phyloP scores from a whole-genome alignment of 2,113 vertebrate species.

The Turnix velox region DNA sequence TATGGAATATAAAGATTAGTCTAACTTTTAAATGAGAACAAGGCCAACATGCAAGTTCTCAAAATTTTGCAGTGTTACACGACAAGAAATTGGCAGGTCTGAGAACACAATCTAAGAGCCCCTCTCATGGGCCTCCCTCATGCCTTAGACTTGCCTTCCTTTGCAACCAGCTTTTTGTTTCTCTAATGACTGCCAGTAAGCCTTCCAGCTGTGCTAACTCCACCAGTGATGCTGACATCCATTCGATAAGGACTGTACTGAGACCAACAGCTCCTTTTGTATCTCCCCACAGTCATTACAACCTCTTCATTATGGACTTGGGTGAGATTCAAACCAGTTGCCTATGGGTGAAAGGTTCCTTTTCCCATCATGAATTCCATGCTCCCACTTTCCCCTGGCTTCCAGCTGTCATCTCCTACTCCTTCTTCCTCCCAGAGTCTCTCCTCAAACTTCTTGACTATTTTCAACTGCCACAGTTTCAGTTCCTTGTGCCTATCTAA shows the following conservation, averaged over 20 bases:
- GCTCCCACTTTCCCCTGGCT: not conserved
- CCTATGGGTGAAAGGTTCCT: constrained; percentile 35
- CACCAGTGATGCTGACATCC: not conserved
- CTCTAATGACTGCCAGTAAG: not conserved
- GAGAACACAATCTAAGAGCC: not conserved
- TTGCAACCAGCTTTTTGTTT: not conserved
- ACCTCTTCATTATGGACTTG: not conserved
- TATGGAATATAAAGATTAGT: not conserved
- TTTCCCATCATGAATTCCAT: not conserved
- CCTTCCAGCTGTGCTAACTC: constrained; percentile 14
- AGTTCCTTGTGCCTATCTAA: not conserved
- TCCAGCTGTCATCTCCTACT: not conserved
- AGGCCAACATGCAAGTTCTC: not conserved
- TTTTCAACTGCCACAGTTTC: not conserved
- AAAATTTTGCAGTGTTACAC: not conserved
- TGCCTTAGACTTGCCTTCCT: not conserved
- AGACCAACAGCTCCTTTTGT: constrained; percentile 6
- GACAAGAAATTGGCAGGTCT: not conserved
- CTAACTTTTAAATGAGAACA: not conserved
- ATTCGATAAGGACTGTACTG: not conserved
- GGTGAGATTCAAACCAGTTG: constrained; percentile 18
- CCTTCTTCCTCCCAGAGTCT: not conserved
- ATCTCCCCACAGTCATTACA: not conserved
- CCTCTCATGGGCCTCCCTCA: not conserved
- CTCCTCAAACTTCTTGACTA: not conserved